Evolutionary conservation across 23 tunicate genomes (phyloP), one percentile per base, ranked within the genome.

Genomic region (Phallusia fumigata): DNA sequence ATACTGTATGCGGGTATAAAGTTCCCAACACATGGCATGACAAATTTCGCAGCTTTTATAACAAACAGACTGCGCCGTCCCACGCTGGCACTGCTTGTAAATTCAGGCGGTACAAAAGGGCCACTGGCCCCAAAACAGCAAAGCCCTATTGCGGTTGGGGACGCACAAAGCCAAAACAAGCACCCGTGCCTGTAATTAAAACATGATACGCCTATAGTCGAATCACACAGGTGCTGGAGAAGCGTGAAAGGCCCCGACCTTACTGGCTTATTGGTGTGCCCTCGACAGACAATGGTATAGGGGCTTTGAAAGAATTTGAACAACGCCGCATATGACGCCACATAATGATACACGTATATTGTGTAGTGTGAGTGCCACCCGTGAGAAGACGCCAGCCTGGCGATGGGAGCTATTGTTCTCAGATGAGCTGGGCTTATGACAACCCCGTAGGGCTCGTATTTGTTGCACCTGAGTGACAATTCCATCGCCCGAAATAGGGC

Each of bases 351-450:
- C 28, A 58, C 69, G 28, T 58, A 58, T 58, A 58, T 58, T 58
- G 69, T 58, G 69, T 58, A 58, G 69, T 58, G 69, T 21, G 69
- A 58, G 15, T 58, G 69, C 69, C 69, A 58, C 69, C 69, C 69
- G 69, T 58, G 69, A 58, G 69, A 58, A 58, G 69, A 58, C 69
- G 69, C 69, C 16, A 58, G 28, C 28, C 5, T 58, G 69, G 26
- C 69, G 69, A 21, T 24, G 69, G 69, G 69, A 22, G 26, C 69
- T 21, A 21, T 58, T 22, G 26, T 22, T 22, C 26, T 16, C 16
- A 24, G 28, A 58, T 58, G 28, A 58, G 28, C 69, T 16, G 28
- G 69, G 28, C 69, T 58, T 58, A 58, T 16, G 16, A 58, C 28
- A 58, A 58, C 47, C 47, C 5, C 47, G 8, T 3, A 40, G 10